Base-by-base conservation (phyloP, 2,113 vertebrate genomes). In the Salminus brasiliensis region DNA sequence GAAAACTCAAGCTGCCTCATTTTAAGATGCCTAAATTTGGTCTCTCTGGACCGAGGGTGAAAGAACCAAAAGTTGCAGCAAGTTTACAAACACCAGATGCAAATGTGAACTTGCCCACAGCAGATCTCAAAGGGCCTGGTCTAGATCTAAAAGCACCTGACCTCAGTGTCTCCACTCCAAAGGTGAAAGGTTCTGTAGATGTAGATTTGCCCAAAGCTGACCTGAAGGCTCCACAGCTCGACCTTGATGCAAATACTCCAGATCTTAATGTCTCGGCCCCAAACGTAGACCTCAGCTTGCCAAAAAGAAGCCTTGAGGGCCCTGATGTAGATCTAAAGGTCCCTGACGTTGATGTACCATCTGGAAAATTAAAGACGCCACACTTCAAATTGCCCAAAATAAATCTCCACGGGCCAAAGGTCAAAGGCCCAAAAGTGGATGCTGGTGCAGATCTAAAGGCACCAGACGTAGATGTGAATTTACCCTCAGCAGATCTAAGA, bases 361-460 rank as follows among this genome's bases (percentile, higher is more conserved):
- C 84, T 30, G 76, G 80, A 27, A 92, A 90, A 82, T 30, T 87
- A 4, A 92, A 87, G 1, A 86, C 86, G 82, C 91, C 88, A 21
- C 81, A 89, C 80, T 62, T 65, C 6, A 93, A 88, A 30, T 81
- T 80, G 78, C 83, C 83, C 7, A 85, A 80, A 52, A 59, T 86
- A 21, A 85, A 80, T 49, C 12, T 81, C 0, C 78, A 85, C 23
- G 80, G 72, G 13, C 70, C 74, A 66, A 88, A 82, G 41, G 76
- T 76, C n/a, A 84, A 84, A 67, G 79, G 69, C 8, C 82, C 82
- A 25, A 67, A 81, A 29, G 21, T 84, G 27, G 72, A 83, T 75
- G 9, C 75, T 30, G 62, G 74, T n/a, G 62, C 72, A 57, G 72
- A 80, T 11, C 23, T 85, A 9, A 79, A 74, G 68, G 60, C n/a